A percentile compares a stretch with the other conserved stretches of the same genome.
Evolutionary conservation across 2,888 invertebrate species (phyloP).

Genomic region (Cantharis rufa): DNA sequence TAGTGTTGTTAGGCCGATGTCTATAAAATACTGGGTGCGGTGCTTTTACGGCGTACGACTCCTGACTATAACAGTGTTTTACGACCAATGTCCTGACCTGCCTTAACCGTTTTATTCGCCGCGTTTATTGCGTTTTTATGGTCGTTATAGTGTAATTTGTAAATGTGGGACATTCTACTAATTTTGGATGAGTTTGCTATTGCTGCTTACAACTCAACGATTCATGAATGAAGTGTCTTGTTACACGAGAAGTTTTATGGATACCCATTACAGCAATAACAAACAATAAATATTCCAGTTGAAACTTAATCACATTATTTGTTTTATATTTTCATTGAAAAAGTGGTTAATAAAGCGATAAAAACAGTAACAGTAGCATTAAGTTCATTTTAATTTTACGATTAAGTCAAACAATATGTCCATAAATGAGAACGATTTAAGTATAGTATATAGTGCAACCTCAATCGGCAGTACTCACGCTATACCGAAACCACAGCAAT

Average conservation of each 20-base stretch:
- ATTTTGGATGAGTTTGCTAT: slow-evolving; percentile 52
- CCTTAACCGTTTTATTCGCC: slow-evolving; percentile 55
- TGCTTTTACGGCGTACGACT: slow-evolving; percentile 51
- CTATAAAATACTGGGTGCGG: slow-evolving; percentile 50
- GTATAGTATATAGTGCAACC: neutral
- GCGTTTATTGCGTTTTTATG: slow-evolving; percentile 56
- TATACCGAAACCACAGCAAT: too few relatives aligned
- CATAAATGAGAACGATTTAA: neutral
- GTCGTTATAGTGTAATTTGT: slow-evolving; percentile 54
- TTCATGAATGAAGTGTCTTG: slow-evolving; percentile 47
- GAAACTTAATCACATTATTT: neutral
- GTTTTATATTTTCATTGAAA: neutral
- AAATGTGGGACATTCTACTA: slow-evolving; percentile 54
- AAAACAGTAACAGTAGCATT: neutral
- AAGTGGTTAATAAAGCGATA: neutral
- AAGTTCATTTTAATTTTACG: neutral
- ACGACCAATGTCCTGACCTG: slow-evolving; percentile 53
- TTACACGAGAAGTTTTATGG: slow-evolving; percentile 23
- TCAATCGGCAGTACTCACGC: neutral
- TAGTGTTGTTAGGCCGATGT: slow-evolving; percentile 49
- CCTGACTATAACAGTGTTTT: slow-evolving; percentile 53
- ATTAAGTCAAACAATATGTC: neutral
- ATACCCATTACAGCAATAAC: neutral
- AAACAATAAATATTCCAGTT: neutral
- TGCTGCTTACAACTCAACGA: slow-evolving; percentile 48